phyloP scores from a whole-genome alignment of 2,888 invertebrate species.

The Patella caerulea region DNA sequence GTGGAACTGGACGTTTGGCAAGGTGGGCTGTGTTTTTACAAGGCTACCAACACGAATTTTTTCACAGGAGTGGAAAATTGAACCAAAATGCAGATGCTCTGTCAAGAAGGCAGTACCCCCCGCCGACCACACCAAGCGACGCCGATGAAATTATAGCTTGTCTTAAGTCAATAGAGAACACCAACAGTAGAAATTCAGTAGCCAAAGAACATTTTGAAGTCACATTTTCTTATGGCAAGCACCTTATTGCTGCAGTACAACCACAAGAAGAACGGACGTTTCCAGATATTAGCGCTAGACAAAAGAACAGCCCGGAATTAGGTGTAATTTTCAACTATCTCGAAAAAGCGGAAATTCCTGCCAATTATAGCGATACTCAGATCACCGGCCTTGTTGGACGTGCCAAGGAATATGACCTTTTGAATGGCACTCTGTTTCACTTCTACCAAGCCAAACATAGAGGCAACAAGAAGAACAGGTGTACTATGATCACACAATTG shows the following conservation, averaged over 20 bases:
- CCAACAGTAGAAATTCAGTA: not conserved
- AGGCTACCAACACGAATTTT: slow-evolving; percentile 18
- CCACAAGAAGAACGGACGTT: no score
- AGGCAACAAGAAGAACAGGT: slow-evolving; percentile 5
- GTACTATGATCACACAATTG: not conserved
- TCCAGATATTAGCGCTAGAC: no score
- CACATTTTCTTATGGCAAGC: no score
- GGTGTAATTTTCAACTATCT: not conserved
- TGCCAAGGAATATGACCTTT: not conserved
- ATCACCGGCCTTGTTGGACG: no score
- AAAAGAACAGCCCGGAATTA: slow-evolving; percentile 11
- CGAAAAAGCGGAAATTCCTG: not conserved
- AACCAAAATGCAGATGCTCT: slow-evolving; percentile 33
- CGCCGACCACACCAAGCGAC: not conserved
- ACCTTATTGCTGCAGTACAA: no score
- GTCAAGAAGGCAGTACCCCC: slow-evolving; percentile 25
- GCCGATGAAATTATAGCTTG: not conserved
- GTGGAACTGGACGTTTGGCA: slow-evolving; percentile 29
- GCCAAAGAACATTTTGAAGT: not conserved
- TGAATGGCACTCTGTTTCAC: slow-evolving; percentile 13
- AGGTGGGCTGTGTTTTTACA: slow-evolving; percentile 30
- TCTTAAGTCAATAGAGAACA: not conserved
- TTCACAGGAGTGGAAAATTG: slow-evolving; percentile 16
- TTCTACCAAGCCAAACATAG: slow-evolving; percentile 20
- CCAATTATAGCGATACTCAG: not conserved